Conservation (phyloP, 1,140 invertebrate species). For the Probaryconus sp. region DNA sequence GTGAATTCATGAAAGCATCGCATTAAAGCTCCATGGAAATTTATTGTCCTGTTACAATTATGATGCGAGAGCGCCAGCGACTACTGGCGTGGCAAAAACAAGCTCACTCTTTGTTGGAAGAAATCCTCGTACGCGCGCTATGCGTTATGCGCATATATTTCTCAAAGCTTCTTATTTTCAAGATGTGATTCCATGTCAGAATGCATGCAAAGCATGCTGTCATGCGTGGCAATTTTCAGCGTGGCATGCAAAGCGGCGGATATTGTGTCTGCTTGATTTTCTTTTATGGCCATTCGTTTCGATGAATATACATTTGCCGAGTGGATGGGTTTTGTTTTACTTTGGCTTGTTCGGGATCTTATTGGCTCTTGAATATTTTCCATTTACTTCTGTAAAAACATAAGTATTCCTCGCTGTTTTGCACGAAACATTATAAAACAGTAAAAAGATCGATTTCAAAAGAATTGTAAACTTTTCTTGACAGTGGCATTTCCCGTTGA, state of each 20-base stretch:
- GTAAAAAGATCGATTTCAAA: too few species aligned
- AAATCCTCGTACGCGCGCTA: conserved; percentile 18
- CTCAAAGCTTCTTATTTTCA: conserved; percentile 49
- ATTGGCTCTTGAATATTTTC: conserved; percentile 19
- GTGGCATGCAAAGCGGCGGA: conserved; percentile 49
- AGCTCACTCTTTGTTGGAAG: conserved; percentile 12
- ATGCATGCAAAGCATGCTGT: conserved; percentile 54
- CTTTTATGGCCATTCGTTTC: conserved; percentile 34
- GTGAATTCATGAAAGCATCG: neutral
- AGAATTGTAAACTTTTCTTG: too few species aligned
- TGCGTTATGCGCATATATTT: conserved; percentile 36
- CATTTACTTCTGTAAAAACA: conserved; percentile 19
- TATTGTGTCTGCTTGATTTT: conserved; percentile 60
- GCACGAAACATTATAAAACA: too few species aligned
- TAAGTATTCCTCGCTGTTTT: conserved; percentile 7
- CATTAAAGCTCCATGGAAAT: conserved; percentile 12
- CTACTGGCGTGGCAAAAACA: neutral
- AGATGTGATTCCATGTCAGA: conserved; percentile 35
- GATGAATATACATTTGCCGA: neutral
- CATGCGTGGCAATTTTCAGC: conserved; percentile 57
- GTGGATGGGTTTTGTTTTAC: conserved; percentile 25
- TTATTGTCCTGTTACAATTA: conserved; percentile 28
- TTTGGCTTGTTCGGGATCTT: conserved; percentile 24
- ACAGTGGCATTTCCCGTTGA: too few species aligned
- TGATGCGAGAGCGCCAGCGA: neutral